A percentile compares a stretch with the other conserved stretches of the same genome.
phyloP scores from a whole-genome alignment of 92 coral and sea anemone species.

The Actinernus sp. region DNA sequence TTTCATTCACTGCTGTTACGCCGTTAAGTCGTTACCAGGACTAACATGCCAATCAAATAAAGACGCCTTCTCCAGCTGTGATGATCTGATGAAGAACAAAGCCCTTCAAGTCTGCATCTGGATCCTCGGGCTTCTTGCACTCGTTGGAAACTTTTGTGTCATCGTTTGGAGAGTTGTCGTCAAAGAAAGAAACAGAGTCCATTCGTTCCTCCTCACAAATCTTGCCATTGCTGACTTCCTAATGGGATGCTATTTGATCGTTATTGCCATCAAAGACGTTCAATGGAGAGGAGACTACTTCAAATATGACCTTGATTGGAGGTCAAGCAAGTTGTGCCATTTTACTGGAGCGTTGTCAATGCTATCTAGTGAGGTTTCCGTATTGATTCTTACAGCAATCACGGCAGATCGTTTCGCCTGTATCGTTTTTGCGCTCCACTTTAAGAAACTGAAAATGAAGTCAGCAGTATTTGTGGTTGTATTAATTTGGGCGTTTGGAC shows the following conservation, averaged over 20 bases:
- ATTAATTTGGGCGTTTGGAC: conserved; percentile 48
- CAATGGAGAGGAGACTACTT: conserved; percentile 72
- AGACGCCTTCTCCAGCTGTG: conserved; percentile 28
- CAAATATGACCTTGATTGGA: conserved; percentile 59
- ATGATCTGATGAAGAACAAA: conserved; percentile 28
- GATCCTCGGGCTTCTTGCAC: conserved; percentile 62
- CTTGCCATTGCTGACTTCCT: conserved; percentile 70
- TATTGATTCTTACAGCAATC: conserved; percentile 38
- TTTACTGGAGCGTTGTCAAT: conserved; percentile 62
- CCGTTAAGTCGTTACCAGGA: conserved; percentile 5
- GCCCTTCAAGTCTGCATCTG: conserved; percentile 56
- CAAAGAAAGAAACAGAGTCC: conserved; percentile 42
- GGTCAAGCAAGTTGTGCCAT: conserved; percentile 36
- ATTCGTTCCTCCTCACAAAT: conserved; percentile 60
- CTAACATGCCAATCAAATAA: conserved; percentile 7
- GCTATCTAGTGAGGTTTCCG: conserved; percentile 71
- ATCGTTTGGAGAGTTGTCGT: conserved; percentile 40
- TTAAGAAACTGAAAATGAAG: conserved; percentile 25
- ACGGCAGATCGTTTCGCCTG: conserved; percentile 57
- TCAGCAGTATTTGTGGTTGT: conserved; percentile 17
- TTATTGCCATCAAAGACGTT: conserved; percentile 54
- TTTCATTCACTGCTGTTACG: conserved; percentile 20
- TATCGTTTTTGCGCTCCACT: conserved; percentile 45
- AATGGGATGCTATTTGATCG: conserved; percentile 63
- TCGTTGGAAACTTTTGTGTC: conserved; percentile 55